Evolutionary conservation across 2,888 invertebrate species (phyloP), one percentile per base, ranked within the genome.

Genomic region (Tachina lurida): DNA sequence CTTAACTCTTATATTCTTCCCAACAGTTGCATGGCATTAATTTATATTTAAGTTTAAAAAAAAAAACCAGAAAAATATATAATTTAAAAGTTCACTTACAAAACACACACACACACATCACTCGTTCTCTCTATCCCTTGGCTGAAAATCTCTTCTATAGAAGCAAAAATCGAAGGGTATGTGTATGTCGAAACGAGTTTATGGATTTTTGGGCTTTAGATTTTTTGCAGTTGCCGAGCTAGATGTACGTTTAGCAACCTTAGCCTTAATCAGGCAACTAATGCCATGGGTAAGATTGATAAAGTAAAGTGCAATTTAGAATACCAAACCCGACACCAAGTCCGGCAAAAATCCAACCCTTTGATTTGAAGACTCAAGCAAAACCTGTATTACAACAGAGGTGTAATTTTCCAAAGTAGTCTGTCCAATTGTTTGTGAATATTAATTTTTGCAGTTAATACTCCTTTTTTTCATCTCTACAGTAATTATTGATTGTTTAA

Each of bases 141-240:
- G 67, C 77, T 54, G 47, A 45, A 84, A 70, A 67, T 54, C 65
- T 31, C 60, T 52, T 88, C 88, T 88, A 86, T 90, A 90, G 91
- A 90, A 91, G 88, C 88, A 87, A 89, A 75, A 63, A 87, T 87
- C 90, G 87, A 91, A 91, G 87, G 75, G 84, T 85, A 80, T 83
- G 74, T 75, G 75, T 75, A 87, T 88, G 77, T 88, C 88, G 83
- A 89, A 90, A 81, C 89, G 90, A 87, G 87, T 89, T 71, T 89
- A 88, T 85, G 91, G 91, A 89, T 88, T 91, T 60, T 89, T 91
- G 88, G 91, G 91, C 86, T 90, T 91, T 84, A 89, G 90, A 82
- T 91, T 90, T 89, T 90, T 91, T 89, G 89, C 91, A 87, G 91
- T 91, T 83, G 90, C 91, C 68, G 92, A 91, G 87, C 92, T 92